Evolutionary conservation across 2,113 vertebrate genomes (phyloP), one percentile per base, ranked within the genome.

Genomic region (Cyanoramphus novaezelandiae): DNA sequence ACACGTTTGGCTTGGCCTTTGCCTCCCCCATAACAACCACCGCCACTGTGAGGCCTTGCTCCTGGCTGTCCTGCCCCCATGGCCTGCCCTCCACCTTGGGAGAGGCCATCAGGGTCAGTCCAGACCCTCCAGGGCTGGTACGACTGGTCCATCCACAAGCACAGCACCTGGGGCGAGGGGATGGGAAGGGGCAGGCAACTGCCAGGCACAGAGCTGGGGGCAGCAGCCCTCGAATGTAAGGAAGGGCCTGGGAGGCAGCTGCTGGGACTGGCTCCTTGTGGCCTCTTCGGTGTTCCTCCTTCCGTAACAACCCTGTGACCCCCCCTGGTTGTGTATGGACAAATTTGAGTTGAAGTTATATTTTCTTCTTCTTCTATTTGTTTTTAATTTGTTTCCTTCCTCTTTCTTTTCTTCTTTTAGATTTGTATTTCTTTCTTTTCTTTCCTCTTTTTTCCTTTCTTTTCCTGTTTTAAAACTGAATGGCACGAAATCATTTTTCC

Each of bases 401-500:
- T 59, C 21, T 69, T 94, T 97, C 41, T 35, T 57, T 68, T 68
- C 81, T 96, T 93, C 70, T 95, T 90, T 88, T 81, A 94, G 93
- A 86, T 83, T 97, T 96, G 47, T 71, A 43, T 88, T 93, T 87
- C 28, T 64, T 80, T 67, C 17, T 62, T n/a, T 43, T 12, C 7
- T 74, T 47, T 44, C 4, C 46, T 20, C 67, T 4, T 43, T 46
- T 46, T 44, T 44, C 14, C 5, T 55, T 46, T 77, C 59, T 46
- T 74, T 94, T 94, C 90, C 92, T 92, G 70, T 98, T 98, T 98
- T 97, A 98, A 94, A 98, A 98, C 96, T 91, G 96, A 98, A 98
- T 98, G 98, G 98, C 98, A 98, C 98, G 97, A 98, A 98, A 98
- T 98, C 90, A 53, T 98, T 98, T 97, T 98, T 97, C 98, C 98